A percentile compares a stretch with the other conserved stretches of the same genome.
Conservation (phyloP, 2,888 invertebrate species). For the Xestia rhomboidea region DNA sequence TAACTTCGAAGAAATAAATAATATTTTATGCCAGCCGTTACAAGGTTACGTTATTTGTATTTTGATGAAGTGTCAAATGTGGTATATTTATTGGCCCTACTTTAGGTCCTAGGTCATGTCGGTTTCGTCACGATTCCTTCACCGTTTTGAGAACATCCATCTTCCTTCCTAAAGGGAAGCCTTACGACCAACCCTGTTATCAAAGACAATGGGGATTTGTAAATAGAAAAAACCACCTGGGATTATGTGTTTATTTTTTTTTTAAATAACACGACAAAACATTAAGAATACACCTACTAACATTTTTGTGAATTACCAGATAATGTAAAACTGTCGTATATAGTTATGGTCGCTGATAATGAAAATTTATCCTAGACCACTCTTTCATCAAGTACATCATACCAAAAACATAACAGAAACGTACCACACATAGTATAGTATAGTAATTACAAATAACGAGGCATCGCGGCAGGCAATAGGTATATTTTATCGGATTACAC, state of each 20-base stretch:
- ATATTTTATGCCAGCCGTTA: too few species aligned
- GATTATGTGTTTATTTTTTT: background rate
- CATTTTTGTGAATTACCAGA: background rate
- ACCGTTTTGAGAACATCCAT: background rate
- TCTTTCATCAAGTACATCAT: background rate
- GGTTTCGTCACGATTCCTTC: background rate
- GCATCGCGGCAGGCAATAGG: constrained; percentile 76
- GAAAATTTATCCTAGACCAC: background rate
- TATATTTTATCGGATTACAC: constrained; percentile 88
- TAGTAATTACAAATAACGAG: constrained; percentile 86
- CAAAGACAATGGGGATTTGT: background rate
- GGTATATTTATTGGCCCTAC: too few species aligned
- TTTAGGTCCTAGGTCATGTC: too few species aligned
- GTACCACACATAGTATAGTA: constrained; percentile 62
- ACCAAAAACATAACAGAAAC: constrained; percentile 64
- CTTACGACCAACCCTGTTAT: background rate
- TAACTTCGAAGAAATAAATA: too few species aligned
- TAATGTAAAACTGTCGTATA: background rate
- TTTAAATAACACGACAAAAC: background rate
- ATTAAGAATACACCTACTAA: background rate
- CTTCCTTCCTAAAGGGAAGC: too few species aligned
- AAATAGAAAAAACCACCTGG: background rate
- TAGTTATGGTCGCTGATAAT: background rate
- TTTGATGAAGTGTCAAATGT: too few species aligned
- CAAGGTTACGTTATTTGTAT: too few species aligned